These are phyloP conservation scores for Tinea trinotella DNA, from an alignment of 2,888 invertebrate genomes.

Conservation along the genomic window DNA sequence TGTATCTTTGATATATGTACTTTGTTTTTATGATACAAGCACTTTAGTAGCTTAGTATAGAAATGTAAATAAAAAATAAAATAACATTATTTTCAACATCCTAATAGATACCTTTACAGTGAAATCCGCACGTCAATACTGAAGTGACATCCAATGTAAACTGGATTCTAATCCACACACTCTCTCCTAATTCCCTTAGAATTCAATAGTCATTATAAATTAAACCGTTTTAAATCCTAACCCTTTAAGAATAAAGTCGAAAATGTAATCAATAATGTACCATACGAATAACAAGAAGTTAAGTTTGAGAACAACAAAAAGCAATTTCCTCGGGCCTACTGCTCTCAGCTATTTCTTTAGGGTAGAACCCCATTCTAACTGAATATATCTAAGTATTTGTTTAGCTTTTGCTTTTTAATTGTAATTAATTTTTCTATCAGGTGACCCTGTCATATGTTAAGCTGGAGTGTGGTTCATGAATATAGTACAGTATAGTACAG, in stretches of 20 bases:
- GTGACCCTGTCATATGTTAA: too few species aligned
- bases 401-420: too few species aligned
- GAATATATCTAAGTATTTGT: background rate
- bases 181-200: background rate
- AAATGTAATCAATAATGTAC: background rate
- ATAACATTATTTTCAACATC: too few species aligned
- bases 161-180: background rate
- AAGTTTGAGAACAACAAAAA: background rate
- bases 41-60: too few species aligned
- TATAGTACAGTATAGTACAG: too few species aligned
- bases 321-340: background rate
- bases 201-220: background rate
- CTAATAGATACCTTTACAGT: too few species aligned
- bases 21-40: too few species aligned
- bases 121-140: background rate
- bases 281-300: background rate
- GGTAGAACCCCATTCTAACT: background rate
- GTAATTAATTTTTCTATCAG: too few species aligned
- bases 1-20: too few species aligned
- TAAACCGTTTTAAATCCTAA: background rate
- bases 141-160: constrained; percentile 2
- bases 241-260: background rate
- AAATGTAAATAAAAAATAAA: too few species aligned
- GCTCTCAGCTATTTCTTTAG: background rate
- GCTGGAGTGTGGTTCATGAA: too few species aligned